Evolutionary conservation across 2,888 invertebrate genomes (phyloP), one percentile per base, ranked within the genome.

Genomic region (Euplexia lucipara): DNA sequence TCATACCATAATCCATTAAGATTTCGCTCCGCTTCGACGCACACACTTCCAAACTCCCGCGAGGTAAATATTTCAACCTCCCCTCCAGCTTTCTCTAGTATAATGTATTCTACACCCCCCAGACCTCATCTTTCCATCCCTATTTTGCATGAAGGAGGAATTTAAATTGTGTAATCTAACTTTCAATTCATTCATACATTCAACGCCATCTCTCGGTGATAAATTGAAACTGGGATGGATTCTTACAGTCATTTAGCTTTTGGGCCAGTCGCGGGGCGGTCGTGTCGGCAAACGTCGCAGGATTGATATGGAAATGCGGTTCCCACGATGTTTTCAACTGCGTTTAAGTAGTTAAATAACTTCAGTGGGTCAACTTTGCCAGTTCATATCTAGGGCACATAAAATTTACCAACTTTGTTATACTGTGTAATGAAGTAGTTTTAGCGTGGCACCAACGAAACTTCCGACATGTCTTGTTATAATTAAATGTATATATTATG

Each of bases 101-200:
- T 94, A 94, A 95, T 94, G 88, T 94, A 94, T 94, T 94, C 94
- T 85, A 82, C 86, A 82, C 88, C 91, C 92, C 91, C 90, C 87
- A 93, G 88, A 92, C 94, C 94, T 94, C 94, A 94, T 93, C 95
- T 93, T 94, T 93, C 89, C 90, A 84, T 88, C 92, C 94, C 95
- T 95, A 92, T 94, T 95, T 95, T 95, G 94, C 95, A 95, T 95
- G 92, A 93, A 92, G 94, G 94, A 94, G 91, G 94, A 95, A 94
- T 95, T 95, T 95, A 95, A 95, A 95, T 95, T 94, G 94, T 94
- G 93, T 95, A 95, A 95, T 95, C 94, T 94, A 95, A 95, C 95
- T 95, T 95, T 95, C 94, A 95, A 95, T 95, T 95, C 95, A 95
- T 95, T 95, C 95, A 95, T 95, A 94, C 95, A 94, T 92, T 93